Conservation (phyloP, 2,888 invertebrate species). For the Tigriopus californicus region DNA sequence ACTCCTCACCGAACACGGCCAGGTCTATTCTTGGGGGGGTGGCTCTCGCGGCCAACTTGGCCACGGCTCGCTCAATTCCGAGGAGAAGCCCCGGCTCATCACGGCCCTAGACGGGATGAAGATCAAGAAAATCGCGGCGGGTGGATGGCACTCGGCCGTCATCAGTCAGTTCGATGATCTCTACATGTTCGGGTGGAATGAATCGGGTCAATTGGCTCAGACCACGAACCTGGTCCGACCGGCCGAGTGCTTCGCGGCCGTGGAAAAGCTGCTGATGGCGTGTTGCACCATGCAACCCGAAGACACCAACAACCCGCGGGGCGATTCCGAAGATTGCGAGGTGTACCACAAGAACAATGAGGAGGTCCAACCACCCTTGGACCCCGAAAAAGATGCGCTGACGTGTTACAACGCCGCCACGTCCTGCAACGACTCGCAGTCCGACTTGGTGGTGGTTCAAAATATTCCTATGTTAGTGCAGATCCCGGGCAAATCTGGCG, state of each 20-base stretch:
- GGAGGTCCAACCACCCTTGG: background rate
- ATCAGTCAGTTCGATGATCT: constrained; percentile 12
- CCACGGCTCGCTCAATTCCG: constrained; percentile 2
- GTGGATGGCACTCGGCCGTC: constrained; percentile 15
- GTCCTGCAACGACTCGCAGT: background rate
- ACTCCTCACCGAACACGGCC: constrained; percentile 10
- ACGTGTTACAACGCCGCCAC: constrained; percentile 5
- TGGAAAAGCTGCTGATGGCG: constrained; percentile 15
- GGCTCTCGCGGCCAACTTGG: constrained; percentile 14
- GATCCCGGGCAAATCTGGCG: background rate
- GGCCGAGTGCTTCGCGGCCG: constrained; percentile 14
- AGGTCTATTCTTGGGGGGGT: constrained; percentile 15
- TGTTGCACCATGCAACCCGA: constrained; percentile 16
- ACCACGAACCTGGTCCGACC: constrained; percentile 11
- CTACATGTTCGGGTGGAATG: constrained; percentile 16
- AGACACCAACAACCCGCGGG: constrained; percentile 10
- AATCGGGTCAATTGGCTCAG: constrained; percentile 11
- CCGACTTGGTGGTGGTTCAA: constrained; percentile 10
- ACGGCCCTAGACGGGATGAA: constrained; percentile 9
- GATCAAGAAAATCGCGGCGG: constrained; percentile 11
- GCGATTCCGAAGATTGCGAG: constrained; percentile 12
- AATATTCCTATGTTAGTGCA: constrained; percentile 5
- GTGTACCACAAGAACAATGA: constrained; percentile 12
- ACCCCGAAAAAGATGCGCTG: background rate
- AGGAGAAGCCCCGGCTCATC: constrained; percentile 5